phyloP scores from a whole-genome alignment of 2,113 vertebrate genomes.

The Alces alces region DNA sequence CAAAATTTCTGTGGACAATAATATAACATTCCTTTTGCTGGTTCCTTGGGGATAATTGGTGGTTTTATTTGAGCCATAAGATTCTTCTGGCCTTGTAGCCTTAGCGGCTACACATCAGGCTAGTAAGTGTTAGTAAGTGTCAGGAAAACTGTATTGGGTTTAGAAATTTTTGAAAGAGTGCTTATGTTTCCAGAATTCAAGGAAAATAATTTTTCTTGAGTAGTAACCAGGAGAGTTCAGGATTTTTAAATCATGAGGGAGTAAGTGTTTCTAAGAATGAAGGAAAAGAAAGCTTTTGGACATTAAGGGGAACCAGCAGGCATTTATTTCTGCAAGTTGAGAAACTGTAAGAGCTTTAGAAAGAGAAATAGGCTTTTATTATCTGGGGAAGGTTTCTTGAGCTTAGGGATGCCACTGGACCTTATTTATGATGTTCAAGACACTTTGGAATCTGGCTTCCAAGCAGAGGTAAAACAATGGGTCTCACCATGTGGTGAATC shows the following conservation, averaged over 20 bases:
- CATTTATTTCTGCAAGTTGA: neutral
- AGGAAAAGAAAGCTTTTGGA: neutral
- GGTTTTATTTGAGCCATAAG: conserved; percentile 21
- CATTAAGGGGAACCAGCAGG: neutral
- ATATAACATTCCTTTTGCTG: neutral
- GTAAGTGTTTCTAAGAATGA: neutral
- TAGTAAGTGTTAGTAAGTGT: neutral
- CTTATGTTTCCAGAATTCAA: conserved; percentile 20
- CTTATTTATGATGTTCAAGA: neutral
- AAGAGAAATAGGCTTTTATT: neutral
- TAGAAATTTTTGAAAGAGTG: neutral
- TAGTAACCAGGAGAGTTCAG: neutral
- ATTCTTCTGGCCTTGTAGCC: neutral
- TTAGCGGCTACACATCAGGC: neutral
- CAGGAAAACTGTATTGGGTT: neutral
- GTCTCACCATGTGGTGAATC: neutral
- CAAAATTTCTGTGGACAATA: neutral
- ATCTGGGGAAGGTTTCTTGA: neutral
- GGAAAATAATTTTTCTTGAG: neutral
- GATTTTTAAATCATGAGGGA: neutral
- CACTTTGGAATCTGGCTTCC: neutral
- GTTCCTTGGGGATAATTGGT: neutral
- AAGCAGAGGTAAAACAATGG: neutral
- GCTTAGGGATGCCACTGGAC: neutral
- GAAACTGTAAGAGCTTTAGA: neutral